Evolutionary conservation across 1,140 invertebrate genomes (phyloP), one percentile per base, ranked within the genome.

Genomic region (Neomicropteryx cornuta): DNA sequence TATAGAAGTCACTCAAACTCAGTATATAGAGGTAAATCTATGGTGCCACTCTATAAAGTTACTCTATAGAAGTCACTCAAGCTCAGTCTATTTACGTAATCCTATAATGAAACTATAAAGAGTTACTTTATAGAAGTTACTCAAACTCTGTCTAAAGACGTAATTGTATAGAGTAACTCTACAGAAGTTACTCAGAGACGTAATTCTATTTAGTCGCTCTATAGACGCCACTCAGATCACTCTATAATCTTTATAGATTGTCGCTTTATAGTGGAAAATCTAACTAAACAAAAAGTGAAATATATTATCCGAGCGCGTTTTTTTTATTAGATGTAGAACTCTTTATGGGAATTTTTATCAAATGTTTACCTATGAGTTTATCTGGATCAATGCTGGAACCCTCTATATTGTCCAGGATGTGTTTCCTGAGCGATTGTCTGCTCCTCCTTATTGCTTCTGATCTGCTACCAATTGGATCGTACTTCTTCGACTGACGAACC

Each of bases 391-490:
- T 70, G 0, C 73, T 65, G 11, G 77, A 49, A 10, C 70, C 68
- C 41, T 76, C 62, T 3, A 76, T 69, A 39, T 76, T 69, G 20
- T 80, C 69, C 20, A 73, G 63, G 29, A 82, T 76, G 18, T 76
- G 72, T 17, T 70, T 65, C 23, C 81, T 62, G 18, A 87, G 58
- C 45, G 83, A 86, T 45, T 85, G 77, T 16, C 82, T 62, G 28
- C 75, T 73, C 38, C 75, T 70, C 14, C 68, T 67, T 18, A 75
- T 56, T 0, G 76, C 77, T 40, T 81, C 81, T 17, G 66, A 72
- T 2, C 76, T 77, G 16, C 74, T 79, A 1, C 87, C 87, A 42
- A 91, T 91, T 0, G 82, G 87, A 67, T 91, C 78, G 1, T 66
- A 60, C 0, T 61, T 64, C 1, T 73, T 49, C 0, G 79, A 83